Conservation (phyloP, 2,797 vertebrate species). For the Pantherophis alleghaniensis region DNA sequence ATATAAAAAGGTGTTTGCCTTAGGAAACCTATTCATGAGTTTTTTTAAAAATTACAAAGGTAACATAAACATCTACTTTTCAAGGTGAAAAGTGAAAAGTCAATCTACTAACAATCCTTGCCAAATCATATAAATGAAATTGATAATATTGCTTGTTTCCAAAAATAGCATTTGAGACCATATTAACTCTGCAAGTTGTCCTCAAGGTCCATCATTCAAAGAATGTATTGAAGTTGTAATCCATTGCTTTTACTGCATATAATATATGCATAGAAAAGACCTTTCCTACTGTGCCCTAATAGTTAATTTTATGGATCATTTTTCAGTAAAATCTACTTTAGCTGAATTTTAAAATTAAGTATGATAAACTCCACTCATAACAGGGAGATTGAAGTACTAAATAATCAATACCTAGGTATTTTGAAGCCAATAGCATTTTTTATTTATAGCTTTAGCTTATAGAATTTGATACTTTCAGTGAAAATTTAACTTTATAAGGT, state of each 20-base stretch:
- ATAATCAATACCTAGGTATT: not conserved
- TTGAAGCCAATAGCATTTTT: not conserved
- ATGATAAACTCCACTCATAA: not conserved
- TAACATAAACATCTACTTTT: not conserved
- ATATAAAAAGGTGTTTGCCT: not conserved
- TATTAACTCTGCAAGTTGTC: not conserved
- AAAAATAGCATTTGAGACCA: not conserved
- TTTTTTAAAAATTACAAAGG: constrained; percentile 44
- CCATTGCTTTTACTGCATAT: fast-evolving
- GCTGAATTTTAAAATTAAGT: not conserved
- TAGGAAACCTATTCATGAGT: constrained; percentile 23
- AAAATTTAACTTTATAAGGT: not conserved
- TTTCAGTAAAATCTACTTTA: not conserved
- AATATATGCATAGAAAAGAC: not conserved
- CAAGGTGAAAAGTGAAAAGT: not conserved
- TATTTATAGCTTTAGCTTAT: not conserved
- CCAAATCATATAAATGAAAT: not conserved
- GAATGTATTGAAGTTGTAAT: not conserved
- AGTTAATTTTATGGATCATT: not conserved
- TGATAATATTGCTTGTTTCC: constrained; percentile 15
- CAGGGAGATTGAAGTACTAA: not conserved
- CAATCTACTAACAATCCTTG: not conserved
- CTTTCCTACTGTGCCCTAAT: not conserved
- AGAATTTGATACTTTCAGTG: not conserved
- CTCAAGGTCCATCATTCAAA: not conserved